These are phyloP conservation scores for Ichneumoninae sp. DNA, from an alignment of 2,888 invertebrate species.

Conservation along the genomic window DNA sequence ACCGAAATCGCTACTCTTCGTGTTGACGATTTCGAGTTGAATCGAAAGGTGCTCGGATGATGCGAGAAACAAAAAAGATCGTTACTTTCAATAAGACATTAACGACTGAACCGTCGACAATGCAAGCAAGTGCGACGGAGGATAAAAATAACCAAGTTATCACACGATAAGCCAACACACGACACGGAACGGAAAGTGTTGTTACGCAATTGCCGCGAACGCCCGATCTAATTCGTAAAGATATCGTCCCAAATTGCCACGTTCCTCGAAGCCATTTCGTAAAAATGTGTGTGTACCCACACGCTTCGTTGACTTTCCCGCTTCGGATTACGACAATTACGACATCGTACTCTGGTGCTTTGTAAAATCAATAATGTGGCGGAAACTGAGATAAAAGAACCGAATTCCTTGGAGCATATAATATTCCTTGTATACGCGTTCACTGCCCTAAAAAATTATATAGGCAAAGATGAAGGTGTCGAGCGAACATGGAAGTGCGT, in stretches of 20 bases:
- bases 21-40: background rate
- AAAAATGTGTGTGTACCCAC: background rate
- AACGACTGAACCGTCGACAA: background rate
- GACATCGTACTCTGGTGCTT: conserved; percentile 2
- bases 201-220: conserved; percentile 8
- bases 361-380: conserved; percentile 6
- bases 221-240: conserved; percentile 4
- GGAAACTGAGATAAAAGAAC: conserved; percentile 3
- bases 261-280: background rate
- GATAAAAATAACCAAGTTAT: background rate
- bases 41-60: background rate
- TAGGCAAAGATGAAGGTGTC: conserved; percentile 71
- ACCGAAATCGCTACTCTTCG: background rate
- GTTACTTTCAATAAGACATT: background rate
- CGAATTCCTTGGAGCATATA: background rate
- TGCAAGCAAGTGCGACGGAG: background rate
- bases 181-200: background rate
- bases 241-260: background rate
- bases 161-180: conserved; percentile 9
- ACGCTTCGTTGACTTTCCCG: background rate
- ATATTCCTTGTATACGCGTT: background rate
- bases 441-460: background rate
- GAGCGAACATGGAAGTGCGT: conserved; percentile 72
- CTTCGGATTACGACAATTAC: background rate
- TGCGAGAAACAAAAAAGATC: background rate